Conservation (phyloP, 2,113 vertebrate species). For the Pipra filicauda region DNA sequence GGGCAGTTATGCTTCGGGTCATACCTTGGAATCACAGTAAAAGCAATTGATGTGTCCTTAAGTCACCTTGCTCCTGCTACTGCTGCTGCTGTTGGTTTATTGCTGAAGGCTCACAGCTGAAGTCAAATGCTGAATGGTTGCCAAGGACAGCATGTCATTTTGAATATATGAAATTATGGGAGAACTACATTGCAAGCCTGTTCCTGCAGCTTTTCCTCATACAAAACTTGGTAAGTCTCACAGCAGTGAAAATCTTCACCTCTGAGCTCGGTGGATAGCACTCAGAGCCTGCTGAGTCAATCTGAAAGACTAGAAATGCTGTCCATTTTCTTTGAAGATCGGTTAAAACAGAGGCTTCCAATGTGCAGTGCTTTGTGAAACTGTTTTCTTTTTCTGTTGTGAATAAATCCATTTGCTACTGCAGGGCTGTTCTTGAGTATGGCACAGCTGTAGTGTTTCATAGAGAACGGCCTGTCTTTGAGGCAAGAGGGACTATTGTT, state of each 20-base stretch:
- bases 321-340: not conserved
- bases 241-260: not conserved
- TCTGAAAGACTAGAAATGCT: not conserved
- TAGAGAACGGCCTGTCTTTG: not conserved
- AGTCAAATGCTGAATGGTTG: slow-evolving; percentile 34
- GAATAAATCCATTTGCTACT: slow-evolving; percentile 14
- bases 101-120: slow-evolving; percentile 29
- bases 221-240: not conserved
- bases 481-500: not conserved
- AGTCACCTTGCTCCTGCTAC: slow-evolving; percentile 32
- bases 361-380: not conserved
- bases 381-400: not conserved
- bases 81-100: slow-evolving; percentile 5
- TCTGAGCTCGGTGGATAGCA: not conserved
- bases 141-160: slow-evolving; percentile 51
- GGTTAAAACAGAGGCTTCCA: not conserved
- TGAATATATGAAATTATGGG: slow-evolving; percentile 30
- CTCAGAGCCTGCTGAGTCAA: not conserved
- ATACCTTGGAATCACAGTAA: not conserved
- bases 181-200: slow-evolving; percentile 23
- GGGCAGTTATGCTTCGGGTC: not conserved
- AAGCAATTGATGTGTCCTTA: slow-evolving; percentile 38
- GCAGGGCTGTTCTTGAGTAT: not conserved
- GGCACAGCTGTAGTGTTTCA: not conserved
- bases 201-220: slow-evolving; percentile 34